Conservation (phyloP, 2,797 vertebrate genomes). For the Pogonophryne albipinna region DNA sequence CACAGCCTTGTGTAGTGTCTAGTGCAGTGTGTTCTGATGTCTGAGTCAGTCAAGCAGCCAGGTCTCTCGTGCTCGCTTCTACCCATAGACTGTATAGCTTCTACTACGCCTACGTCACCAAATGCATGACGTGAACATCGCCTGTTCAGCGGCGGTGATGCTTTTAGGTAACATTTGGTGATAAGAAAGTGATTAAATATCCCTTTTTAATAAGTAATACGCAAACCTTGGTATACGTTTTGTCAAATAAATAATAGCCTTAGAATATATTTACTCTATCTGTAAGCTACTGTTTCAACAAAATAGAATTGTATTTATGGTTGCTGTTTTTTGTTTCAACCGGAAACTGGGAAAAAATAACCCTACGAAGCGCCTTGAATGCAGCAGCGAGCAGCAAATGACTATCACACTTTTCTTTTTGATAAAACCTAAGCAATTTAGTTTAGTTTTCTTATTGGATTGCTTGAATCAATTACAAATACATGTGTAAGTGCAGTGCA, state of each 20-base stretch:
- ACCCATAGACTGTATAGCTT: conserved; percentile 9
- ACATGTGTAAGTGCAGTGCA: too few species aligned
- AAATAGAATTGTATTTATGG: neutral
- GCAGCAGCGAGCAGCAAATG: neutral
- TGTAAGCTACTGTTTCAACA: neutral
- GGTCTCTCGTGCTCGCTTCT: neutral
- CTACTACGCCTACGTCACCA: conserved; percentile 7
- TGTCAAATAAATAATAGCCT: neutral
- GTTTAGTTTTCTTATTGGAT: neutral
- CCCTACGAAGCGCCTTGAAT: neutral
- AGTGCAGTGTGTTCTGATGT: neutral
- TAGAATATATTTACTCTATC: neutral
- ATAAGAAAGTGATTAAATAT: neutral
- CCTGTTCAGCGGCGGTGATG: conserved; percentile 1
- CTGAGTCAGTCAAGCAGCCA: neutral
- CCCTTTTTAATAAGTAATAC: neutral
- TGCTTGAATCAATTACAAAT: neutral
- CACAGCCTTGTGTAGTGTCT: neutral
- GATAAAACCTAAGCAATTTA: neutral
- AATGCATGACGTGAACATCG: conserved; percentile 5
- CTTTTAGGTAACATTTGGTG: too few species aligned
- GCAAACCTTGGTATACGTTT: neutral
- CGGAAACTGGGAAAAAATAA: neutral
- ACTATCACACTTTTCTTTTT: neutral
- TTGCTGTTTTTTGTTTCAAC: neutral